Evolutionary conservation across 2,888 invertebrate genomes (phyloP), one percentile per base, ranked within the genome.

Genomic region (Xanthorhoe spadicearia): DNA sequence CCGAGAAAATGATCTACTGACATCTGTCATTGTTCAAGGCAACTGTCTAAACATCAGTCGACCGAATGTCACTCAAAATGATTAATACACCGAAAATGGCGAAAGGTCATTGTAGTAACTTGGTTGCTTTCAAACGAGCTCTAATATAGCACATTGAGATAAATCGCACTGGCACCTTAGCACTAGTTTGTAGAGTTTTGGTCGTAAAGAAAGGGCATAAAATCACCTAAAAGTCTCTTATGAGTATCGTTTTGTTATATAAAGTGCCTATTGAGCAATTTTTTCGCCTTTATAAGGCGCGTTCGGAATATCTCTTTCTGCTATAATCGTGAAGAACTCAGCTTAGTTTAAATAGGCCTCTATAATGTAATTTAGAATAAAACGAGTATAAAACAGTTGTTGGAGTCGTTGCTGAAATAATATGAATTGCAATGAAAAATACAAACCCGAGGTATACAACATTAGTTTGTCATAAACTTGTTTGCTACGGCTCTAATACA

Each of bases 51-150:
- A 69, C 72, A 68, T 65, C 72, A 70, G 64, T 72, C 72, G 70
- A 72, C 74, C 61, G 63, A 68, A 74, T 82, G 80, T 83, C 84
- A 80, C 77, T 83, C 84, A 77, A 75, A 67, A 75, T 81, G 84
- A 83, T 83, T 81, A 80, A 83, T 84, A 60, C 63, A 53, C 50
- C 61, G 55, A 59, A 60, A 67, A 60, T 60, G 67, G 55, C 52
- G 28, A 56, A 56, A 63, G 67, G 67, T 60, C 46, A 64, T 60
- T 49, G 38, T 43, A 13, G 38, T 38, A 58, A 28, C 10, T 43
- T 32, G 19, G 51, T 50, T 50, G 56, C 51, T 62, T 55, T 50
- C 17, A 19, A 43, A 32, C 23, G 28, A 43, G 60, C 17, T 48
- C 56, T 56, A 55, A 10, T 50, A 23, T 23, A 19, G 23, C n/a